A percentile compares a stretch with the other conserved stretches of the same genome.
phyloP scores from a whole-genome alignment of 2,113 vertebrate genomes.

The Oreochromis niloticus region DNA sequence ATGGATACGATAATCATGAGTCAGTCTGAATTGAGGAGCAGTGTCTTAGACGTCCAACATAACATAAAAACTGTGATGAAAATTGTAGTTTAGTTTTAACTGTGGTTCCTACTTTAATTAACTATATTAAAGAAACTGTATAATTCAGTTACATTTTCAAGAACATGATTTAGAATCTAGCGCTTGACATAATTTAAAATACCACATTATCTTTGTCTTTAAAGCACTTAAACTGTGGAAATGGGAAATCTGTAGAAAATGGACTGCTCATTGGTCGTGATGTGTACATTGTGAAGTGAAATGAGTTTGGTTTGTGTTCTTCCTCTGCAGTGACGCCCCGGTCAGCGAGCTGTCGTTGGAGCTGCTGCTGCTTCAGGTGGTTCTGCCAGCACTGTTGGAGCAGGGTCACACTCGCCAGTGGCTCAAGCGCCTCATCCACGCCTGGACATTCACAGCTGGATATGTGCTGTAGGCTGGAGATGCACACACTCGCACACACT shows the following conservation, averaged over 20 bases:
- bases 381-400: conserved; percentile 89
- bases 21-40: background rate
- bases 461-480: conserved; percentile 82
- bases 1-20: background rate
- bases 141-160: background rate
- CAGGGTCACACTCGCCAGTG: conserved; percentile 96
- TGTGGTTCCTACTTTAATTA: background rate
- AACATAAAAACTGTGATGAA: background rate
- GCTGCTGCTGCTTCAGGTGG: conserved; percentile 92
- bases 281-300: background rate
- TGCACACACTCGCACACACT: background rate
- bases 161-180: background rate
- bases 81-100: background rate
- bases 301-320: background rate
- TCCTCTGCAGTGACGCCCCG: conserved; percentile 83
- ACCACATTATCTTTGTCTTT: background rate
- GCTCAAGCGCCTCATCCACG: conserved; percentile 91
- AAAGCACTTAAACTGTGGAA: background rate
- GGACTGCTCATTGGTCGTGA: background rate
- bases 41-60: background rate
- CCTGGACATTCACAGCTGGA: conserved; percentile 91
- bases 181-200: background rate
- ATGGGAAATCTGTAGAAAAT: background rate
- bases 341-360: conserved; percentile 95
- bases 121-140: background rate